Evolutionary conservation across 2,113 vertebrate species (phyloP).

Genomic region (Greenwoodochromis staneri): DNA sequence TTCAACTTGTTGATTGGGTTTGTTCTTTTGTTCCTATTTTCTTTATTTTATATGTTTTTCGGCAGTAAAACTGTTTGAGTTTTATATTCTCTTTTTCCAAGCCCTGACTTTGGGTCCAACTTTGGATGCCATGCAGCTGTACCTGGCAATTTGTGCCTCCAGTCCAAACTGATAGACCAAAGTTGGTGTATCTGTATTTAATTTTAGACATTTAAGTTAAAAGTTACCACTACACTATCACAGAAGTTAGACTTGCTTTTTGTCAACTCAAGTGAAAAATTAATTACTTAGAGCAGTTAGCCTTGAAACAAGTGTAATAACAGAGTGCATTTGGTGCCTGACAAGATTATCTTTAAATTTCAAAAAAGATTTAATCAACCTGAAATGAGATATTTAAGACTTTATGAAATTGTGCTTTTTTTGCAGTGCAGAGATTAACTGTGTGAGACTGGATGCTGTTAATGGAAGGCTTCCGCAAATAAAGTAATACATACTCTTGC

Average conservation of each 20-base stretch:
- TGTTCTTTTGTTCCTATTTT: not conserved
- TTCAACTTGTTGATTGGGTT: not conserved
- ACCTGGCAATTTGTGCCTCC: not conserved
- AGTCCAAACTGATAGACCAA: not conserved
- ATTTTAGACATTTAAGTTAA: not conserved
- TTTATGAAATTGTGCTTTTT: not conserved
- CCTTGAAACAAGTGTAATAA: not conserved
- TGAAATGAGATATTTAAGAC: not conserved
- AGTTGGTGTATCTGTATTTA: not conserved
- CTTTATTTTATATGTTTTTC: not conserved
- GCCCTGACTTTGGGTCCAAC: not conserved
- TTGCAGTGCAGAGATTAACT: not conserved
- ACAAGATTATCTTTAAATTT: not conserved
- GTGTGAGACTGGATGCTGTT: not conserved
- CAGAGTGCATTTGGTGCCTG: not conserved
- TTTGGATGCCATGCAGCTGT: not conserved
- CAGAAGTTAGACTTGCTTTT: not conserved
- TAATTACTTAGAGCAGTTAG: not conserved
- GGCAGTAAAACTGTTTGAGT: not conserved
- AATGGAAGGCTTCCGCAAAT: not conserved
- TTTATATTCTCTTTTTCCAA: not conserved
- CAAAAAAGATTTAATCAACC: not conserved
- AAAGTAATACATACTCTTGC: not conserved
- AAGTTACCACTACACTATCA: not conserved
- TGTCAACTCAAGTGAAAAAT: not conserved